phyloP scores from a whole-genome alignment of 2,888 invertebrate genomes.

The Drosophila robusta region DNA sequence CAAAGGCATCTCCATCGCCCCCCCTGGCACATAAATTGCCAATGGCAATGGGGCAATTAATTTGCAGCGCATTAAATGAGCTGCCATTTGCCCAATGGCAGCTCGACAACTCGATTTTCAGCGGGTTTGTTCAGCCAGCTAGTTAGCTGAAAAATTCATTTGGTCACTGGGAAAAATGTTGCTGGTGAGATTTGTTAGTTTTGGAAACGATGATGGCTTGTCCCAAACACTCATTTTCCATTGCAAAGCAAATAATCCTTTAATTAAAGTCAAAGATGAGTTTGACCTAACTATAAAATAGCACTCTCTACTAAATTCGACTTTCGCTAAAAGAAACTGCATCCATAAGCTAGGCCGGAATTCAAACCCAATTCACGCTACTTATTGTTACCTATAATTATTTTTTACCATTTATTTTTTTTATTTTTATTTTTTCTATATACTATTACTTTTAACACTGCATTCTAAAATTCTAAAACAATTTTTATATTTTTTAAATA shows the following conservation, averaged over 20 bases:
- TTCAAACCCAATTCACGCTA: no score
- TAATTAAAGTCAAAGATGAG: no score
- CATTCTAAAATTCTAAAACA: no score
- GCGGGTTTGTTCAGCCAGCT: slow-evolving; percentile 6
- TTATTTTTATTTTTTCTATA: no score
- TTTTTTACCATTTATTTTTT: no score
- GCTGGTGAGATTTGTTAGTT: background rate
- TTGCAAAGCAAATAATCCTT: background rate
- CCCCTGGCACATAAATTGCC: slow-evolving; percentile 63
- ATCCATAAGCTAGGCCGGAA: no score
- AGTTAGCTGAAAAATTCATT: slow-evolving; percentile 31
- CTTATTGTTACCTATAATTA: no score
- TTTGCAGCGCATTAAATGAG: slow-evolving; percentile 77
- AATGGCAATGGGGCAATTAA: slow-evolving; percentile 76
- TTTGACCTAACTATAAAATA: no score
- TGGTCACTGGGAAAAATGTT: background rate
- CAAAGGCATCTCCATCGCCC: slow-evolving; percentile 59
- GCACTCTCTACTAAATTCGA: no score
- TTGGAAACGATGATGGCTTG: background rate
- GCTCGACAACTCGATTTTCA: slow-evolving; percentile 29
- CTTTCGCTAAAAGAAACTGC: no score
- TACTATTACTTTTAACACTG: no score
- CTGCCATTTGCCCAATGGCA: slow-evolving; percentile 58
- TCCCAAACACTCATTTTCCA: background rate
- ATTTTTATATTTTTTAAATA: no score